Base-by-base conservation (phyloP, 2,888 invertebrate genomes). In the Elysia crispata region DNA sequence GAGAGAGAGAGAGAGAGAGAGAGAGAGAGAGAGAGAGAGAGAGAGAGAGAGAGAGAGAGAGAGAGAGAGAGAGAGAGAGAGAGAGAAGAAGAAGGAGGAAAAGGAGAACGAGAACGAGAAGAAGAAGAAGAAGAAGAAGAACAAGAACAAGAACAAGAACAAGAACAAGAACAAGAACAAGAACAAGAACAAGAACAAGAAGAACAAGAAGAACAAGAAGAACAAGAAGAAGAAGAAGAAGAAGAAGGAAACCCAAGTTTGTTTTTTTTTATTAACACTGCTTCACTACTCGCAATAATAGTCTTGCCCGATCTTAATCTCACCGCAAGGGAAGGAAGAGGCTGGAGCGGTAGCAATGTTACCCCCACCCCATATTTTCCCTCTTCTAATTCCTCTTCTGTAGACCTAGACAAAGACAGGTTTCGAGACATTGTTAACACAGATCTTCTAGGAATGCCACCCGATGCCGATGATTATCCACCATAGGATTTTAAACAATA, bases 11-110 rank as follows among this genome's bases (percentile, higher is more conserved):
- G 20, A 23, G 57, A 23, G 50, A 54, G 31, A 54, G 67, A 50
- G 66, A 54, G 75, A 31, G 31, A 54, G 54, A 67, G 28, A 54
- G 28, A 67, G 66, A 31, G 50, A 75, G 49, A 67, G 50, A 75
- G 67, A 66, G 50, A 75, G 67, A 79, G 50, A 75, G 54, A 75
- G 50, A 79, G 54, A 66, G 50, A 74, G 41, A 66, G 75, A 66
- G 50, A 50, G 67, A 75, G 50, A 66, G 28, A 66, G n/a, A 50
- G 67, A 66, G 30, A 0, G 30, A 75, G 54, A 31, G 30, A 50
- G 41, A 41, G 25, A 70, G 41, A 11, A 18, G 50, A 15, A 69
- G 60, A 76, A 30, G 66, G 50, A 74, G 49, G n/a, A n/a, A n/a
- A 57, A 60, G 69, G 28, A 62, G 76, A 62, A n/a, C 41, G 28